Conservation (phyloP, 2,888 invertebrate species). For the Melinopterus prodromus region DNA sequence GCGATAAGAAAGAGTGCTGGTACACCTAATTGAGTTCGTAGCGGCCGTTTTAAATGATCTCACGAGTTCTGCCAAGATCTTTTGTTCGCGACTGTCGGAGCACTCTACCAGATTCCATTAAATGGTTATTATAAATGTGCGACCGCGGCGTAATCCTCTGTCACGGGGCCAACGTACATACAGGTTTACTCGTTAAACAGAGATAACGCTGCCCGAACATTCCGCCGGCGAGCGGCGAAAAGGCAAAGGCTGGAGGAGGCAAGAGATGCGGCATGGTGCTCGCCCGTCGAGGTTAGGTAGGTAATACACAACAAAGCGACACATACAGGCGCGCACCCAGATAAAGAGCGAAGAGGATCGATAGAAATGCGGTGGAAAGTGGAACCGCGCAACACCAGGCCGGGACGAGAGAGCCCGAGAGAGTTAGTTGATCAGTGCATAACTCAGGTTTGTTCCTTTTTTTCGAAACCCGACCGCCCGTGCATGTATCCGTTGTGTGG, state of each 20-base stretch:
- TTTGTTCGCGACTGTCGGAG: background rate
- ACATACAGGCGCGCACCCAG: background rate
- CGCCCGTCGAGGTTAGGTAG: background rate
- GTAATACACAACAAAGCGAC: background rate
- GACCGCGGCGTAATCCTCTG: background rate
- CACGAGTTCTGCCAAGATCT: background rate
- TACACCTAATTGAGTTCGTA: background rate
- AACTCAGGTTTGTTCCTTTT: slow-evolving; percentile 54
- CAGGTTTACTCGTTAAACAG: slow-evolving; percentile 4
- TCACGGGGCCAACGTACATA: background rate
- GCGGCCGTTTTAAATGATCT: background rate
- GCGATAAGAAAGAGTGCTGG: background rate
- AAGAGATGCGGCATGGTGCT: background rate
- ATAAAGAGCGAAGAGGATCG: background rate
- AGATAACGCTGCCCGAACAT: background rate
- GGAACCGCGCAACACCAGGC: background rate
- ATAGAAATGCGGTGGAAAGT: background rate
- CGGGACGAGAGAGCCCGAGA: background rate
- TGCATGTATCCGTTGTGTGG: slow-evolving; percentile 49
- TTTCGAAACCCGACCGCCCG: slow-evolving; percentile 42
- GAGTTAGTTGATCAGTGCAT: slow-evolving; percentile 51
- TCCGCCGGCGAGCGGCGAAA: background rate
- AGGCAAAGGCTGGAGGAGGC: background rate
- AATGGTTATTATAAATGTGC: slow-evolving; percentile 4
- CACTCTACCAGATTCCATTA: background rate